Base-by-base conservation (phyloP, 2,888 invertebrate species). In the Dromius quadrimaculatus region DNA sequence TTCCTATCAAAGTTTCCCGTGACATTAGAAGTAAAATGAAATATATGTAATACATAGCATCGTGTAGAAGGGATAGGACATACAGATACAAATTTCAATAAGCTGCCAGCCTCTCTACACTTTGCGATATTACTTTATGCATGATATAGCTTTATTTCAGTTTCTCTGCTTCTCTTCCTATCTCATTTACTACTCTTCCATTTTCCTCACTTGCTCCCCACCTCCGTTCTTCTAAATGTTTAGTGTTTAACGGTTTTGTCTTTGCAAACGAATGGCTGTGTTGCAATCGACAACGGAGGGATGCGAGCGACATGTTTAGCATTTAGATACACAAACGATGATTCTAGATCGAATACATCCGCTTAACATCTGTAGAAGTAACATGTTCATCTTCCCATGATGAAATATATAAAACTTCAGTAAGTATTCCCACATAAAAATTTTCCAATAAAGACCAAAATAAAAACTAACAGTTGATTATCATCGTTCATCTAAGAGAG, bases 61-160 rank as follows among this genome's bases (percentile, higher is more conserved):
- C n/a, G n/a, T 15, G 41, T 15, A 23, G 23, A 36, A 61, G 47
- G 22, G 20, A 6, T n/a, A 20, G 59, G 20, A 23, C 13, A 15
- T 45, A 68, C 36, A 70, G 70, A 70, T 70, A 70, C 47, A 70
- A 70, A 62, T 70, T 70, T 70, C 70, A 70, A 70, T 70, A 70
- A 70, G 62, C 70, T 57, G 15, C 47, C n/a, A 66, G 20, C 62
- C 70, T 62, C 61, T 64, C 28, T 50, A 70, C 70, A 70, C 70
- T 70, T 68, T 62, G 62, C 61, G 62, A 62, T 70, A 70, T 70
- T 70, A 70, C 70, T 70, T 70, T 70, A 68, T 68, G 70, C 62
- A 70, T 62, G 70, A 62, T 70, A 62, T 70, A 70, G 68, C 59
- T 68, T 43, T 59, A 68, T 59, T 68, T 59, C 45, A 20, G 38